A percentile compares a stretch with the other conserved stretches of the same genome.
Conservation (phyloP, 2,797 vertebrate genomes). For the Eulemur coronatus region DNA sequence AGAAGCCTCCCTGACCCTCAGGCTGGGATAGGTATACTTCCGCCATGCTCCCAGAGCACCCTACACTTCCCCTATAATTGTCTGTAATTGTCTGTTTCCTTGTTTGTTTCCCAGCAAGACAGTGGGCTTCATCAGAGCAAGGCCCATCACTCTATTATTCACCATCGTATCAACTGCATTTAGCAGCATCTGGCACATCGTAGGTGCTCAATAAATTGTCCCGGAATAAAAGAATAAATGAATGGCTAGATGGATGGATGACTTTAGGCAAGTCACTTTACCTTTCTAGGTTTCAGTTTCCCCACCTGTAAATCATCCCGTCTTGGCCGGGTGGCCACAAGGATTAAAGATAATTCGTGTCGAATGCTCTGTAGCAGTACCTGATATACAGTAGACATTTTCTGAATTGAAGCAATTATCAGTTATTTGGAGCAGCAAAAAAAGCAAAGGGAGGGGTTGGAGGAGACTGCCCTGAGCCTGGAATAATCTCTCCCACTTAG, state of each 20-base stretch:
- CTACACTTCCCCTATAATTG: conserved; percentile 16
- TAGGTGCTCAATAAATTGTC: neutral
- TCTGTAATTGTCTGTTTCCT: conserved; percentile 37
- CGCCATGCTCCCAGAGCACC: neutral
- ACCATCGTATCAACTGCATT: neutral
- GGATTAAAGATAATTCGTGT: conserved; percentile 25
- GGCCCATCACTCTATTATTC: neutral
- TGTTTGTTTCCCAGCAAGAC: neutral
- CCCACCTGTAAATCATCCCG: neutral
- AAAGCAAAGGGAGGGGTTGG: neutral
- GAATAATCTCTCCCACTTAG: conserved; percentile 29
- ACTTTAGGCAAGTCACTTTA: neutral
- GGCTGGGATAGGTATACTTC: neutral
- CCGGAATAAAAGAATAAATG: neutral
- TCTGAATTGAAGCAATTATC: conserved; percentile 46
- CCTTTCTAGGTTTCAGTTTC: neutral
- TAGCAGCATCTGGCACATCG: neutral
- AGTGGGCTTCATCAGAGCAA: neutral
- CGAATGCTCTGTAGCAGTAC: neutral
- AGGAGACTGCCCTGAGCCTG: conserved; percentile 6
- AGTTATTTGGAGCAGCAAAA: conserved; percentile 40
- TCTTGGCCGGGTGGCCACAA: neutral
- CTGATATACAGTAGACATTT: conserved; percentile 34
- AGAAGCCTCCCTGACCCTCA: conserved; percentile 22
- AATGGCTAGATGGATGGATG: neutral